phyloP scores from a whole-genome alignment of 2,888 invertebrate species.

The Diplolepis rosae region DNA sequence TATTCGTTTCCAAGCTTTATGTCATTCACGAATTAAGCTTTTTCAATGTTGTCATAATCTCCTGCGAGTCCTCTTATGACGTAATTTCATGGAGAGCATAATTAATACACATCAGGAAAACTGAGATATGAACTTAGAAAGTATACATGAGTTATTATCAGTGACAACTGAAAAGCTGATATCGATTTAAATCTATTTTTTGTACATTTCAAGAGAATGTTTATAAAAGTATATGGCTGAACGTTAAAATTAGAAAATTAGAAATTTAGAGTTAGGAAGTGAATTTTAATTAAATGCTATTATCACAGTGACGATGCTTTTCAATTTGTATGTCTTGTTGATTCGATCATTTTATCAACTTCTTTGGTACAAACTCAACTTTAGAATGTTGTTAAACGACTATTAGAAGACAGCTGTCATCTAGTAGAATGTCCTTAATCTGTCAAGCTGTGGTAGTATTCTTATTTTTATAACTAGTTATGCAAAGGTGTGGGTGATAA shows the following conservation, averaged over 20 bases:
- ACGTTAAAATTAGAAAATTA: too few relatives aligned
- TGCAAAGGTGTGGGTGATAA: constrained; percentile 39
- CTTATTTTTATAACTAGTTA: constrained; percentile 34
- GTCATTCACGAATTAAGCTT: background rate
- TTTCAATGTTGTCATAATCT: background rate
- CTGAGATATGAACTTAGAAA: background rate
- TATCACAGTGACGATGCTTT: too few relatives aligned
- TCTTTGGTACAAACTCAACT: too few relatives aligned
- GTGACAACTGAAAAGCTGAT: background rate
- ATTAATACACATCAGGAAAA: background rate
- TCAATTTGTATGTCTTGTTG: too few relatives aligned
- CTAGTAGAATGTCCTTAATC: too few relatives aligned
- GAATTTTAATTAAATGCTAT: too few relatives aligned
- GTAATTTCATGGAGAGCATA: background rate
- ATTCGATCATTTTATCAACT: too few relatives aligned
- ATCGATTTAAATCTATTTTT: background rate
- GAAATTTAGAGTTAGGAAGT: too few relatives aligned
- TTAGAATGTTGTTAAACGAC: constrained; percentile 17
- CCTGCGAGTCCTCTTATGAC: background rate
- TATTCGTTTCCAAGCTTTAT: background rate
- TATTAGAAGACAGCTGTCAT: constrained; percentile 32
- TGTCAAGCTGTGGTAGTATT: constrained; percentile 34
- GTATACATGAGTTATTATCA: background rate
- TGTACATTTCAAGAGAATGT: too few relatives aligned
- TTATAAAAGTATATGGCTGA: too few relatives aligned